Base-by-base conservation (phyloP, 2,113 vertebrate species). In the Gambusia affinis region DNA sequence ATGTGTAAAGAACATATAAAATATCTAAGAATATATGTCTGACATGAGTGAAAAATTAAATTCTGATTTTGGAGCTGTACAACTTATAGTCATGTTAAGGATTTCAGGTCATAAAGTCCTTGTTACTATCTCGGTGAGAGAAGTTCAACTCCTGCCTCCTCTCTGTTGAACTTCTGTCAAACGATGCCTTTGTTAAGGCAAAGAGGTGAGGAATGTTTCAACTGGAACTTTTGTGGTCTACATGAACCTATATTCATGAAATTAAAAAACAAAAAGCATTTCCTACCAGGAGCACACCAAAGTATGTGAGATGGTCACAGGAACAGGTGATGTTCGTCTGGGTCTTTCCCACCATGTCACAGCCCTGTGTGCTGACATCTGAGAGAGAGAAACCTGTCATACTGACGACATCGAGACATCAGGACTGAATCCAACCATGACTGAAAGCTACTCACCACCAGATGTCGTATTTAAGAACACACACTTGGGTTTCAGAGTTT, bases 301-400 rank as follows among this genome's bases (percentile, higher is more conserved):
- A 91, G 76, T 39, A 84, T 0, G 88, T 90, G 69, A 91, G 72
- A 75, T 91, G 90, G 54, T 90, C 1, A 67, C 88, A 91, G 60
- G 77, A 81, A 66, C 90, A 91, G 75, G 64, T 88, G 68, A 90
- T 0, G 1, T 72, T 0, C 57, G 4, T 70, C 64, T 78, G 42
- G 22, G 12, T 57, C 1, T 0, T 3, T 61, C 0, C 88, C 85
- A 87, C 0, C 11, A 0, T 0, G 87, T 90, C 2, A 35, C 90
- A 91, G 73, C 86, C 88, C 3, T 30, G 2, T 0, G 0, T 12
- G 14, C 64, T 72, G 1, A 7, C 73, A 0, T 0, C 84, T 90
- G 72, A 73, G 12, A 69, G 11, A 69, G 2, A 75, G 19, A 67
- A 3, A 67, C 8, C 0, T 7, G 0, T 62, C 17, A 47, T 6